Evolutionary conservation across 2,888 invertebrate species (phyloP), one percentile per base, ranked within the genome.

Genomic region (Ditula angustiorana): DNA sequence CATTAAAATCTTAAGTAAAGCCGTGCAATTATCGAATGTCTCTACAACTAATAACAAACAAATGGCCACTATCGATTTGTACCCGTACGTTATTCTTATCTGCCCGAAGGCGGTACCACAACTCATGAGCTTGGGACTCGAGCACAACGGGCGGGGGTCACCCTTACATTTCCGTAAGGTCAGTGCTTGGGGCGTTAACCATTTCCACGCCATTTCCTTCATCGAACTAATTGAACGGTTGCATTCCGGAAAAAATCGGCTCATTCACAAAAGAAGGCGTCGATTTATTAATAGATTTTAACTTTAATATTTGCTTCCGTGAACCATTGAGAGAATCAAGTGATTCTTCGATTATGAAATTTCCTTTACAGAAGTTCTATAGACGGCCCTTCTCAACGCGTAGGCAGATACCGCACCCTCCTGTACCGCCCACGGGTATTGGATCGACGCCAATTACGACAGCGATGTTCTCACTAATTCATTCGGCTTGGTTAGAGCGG

Each of bases 141-240:
- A 65, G 60, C 55, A 37, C 63, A 57, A 69, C 64, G 59, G 57
- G 72, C 64, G 59, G 57, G 72, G 71, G 72, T 69, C 77, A 76
- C 82, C 84, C 84, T 81, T 87, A 81, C 77, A 89, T 87, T 86
- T 89, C 89, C 87, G 86, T 76, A 78, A 74, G 83, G 83, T 83
- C 87, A 81, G 77, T 79, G 82, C 87, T 77, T 78, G 75, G 86
- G 90, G 90, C 90, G 90, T 88, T 79, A 79, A 84, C 85, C 79
- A 88, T 88, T 90, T 90, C 86, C 87, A 80, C 71, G 69, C 74
- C 80, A 89, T 88, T 89, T 88, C 86, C 87, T 74, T 73, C 62
- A 68, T 67, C 70, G 67, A 73, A 80, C 78, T 80, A 85, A 87
- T 85, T 78, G 74, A 71, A 75, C 72, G 21, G 8, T n/a, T 5